Evolutionary conservation across 2,888 invertebrate genomes (phyloP).

Genomic region (Brenthis hecate): DNA sequence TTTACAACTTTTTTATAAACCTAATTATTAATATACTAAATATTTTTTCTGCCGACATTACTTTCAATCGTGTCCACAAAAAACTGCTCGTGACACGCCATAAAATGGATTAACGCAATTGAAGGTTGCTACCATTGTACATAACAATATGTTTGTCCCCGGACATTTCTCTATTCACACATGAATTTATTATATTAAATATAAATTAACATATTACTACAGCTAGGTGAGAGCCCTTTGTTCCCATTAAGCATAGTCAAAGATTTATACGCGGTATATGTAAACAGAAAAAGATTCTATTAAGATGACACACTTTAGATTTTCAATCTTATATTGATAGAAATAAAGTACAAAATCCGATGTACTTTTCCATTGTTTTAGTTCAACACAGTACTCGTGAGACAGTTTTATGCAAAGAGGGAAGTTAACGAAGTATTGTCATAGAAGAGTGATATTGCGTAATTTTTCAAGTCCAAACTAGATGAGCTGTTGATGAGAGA

Average conservation of each 20-base stretch:
- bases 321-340: conserved; percentile 19
- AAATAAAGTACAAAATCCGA: conserved; percentile 14
- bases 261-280: conserved; percentile 70
- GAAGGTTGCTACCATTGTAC: conserved; percentile 57
- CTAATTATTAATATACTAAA: not conserved
- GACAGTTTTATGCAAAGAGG: conserved; percentile 56
- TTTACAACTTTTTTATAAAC: not conserved
- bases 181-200: conserved; percentile 76
- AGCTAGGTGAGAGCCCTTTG: conserved; percentile 64
- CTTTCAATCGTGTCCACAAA: conserved; percentile 43
- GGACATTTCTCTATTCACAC: conserved; percentile 60
- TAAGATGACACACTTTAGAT: conserved; percentile 13
- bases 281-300: conserved; percentile 57
- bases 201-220: conserved; percentile 78
- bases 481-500: conserved; percentile 55
- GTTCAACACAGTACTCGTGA: conserved; percentile 42
- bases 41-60: conserved; percentile 30
- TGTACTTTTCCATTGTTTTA: conserved; percentile 21
- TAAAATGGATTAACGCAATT: conserved; percentile 78
- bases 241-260: conserved; percentile 61
- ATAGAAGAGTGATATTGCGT: conserved; percentile 54
- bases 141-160: conserved; percentile 51
- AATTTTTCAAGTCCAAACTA: conserved; percentile 55
- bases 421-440: conserved; percentile 75
- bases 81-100: conserved; percentile 72